phyloP scores from a whole-genome alignment of 1,140 invertebrate species.

The Drosophila nasuta region DNA sequence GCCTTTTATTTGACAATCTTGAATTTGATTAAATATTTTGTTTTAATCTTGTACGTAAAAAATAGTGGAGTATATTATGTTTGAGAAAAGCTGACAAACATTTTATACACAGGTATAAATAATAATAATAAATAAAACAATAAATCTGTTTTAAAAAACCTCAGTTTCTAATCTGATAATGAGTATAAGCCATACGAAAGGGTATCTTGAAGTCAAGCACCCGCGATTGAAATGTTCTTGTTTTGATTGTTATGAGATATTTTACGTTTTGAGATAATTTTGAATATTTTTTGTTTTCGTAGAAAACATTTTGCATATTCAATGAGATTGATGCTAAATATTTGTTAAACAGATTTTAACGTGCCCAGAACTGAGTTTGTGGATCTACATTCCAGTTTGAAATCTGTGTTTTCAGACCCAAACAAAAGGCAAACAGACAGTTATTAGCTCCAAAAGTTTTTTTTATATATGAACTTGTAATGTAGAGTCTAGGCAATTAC shows the following conservation, averaged over 20 bases:
- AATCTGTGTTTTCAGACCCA: not conserved
- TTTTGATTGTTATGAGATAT: slow-evolving; percentile 36
- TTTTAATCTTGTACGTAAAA: not conserved
- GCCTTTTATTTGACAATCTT: slow-evolving; percentile 68
- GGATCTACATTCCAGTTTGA: slow-evolving; percentile 9
- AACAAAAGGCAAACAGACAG: slow-evolving; percentile 19
- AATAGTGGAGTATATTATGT: no score
- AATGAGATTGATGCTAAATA: slow-evolving; percentile 31
- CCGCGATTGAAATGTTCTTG: no score
- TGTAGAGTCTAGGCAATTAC: slow-evolving; percentile 64
- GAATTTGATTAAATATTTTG: slow-evolving; percentile 49
- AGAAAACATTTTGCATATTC: slow-evolving; percentile 54
- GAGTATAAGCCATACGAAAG: no score
- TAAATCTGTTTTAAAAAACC: no score
- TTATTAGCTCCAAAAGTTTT: slow-evolving; percentile 29
- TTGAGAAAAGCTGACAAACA: no score
- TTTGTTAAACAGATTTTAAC: slow-evolving; percentile 40
- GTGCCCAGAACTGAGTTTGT: slow-evolving; percentile 20
- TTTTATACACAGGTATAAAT: no score
- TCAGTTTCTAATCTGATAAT: no score
- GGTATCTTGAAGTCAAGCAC: no score
- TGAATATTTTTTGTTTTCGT: slow-evolving; percentile 36
- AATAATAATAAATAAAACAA: no score
- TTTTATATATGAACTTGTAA: slow-evolving; percentile 2
- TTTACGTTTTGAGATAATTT: slow-evolving; percentile 5